Percentiles rank a stretch among this genome's conserved stretches.
phyloP scores from a whole-genome alignment of 2,113 vertebrate genomes.

The Sigmodon hispidus region DNA sequence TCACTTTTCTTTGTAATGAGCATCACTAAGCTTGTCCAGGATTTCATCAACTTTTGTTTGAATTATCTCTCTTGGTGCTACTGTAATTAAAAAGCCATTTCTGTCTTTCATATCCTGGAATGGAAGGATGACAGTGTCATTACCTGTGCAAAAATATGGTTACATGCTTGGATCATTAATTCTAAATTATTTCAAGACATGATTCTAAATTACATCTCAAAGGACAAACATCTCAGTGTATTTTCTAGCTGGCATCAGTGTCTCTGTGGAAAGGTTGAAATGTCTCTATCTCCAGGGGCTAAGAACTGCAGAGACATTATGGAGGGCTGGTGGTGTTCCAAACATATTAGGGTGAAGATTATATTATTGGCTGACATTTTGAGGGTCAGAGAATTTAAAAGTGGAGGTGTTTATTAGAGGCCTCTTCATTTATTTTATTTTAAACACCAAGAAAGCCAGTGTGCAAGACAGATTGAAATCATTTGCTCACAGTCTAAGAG shows the following conservation, averaged over 20 bases:
- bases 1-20: background rate
- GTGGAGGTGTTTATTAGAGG: background rate
- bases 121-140: background rate
- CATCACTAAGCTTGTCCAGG: background rate
- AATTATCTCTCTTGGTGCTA: conserved; percentile 8
- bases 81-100: conserved; percentile 9
- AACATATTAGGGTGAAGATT: background rate
- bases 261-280: background rate
- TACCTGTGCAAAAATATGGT: background rate
- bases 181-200: conserved; percentile 23
- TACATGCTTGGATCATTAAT: background rate
- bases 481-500: background rate
- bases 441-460: background rate
- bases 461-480: background rate
- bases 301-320: background rate
- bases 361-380: background rate
- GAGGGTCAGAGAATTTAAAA: conserved; percentile 2
- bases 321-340: background rate
- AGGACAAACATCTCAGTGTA: background rate
- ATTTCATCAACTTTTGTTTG: background rate
- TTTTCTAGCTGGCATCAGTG: rapidly evolving
- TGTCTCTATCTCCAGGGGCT: background rate
- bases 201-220: background rate
- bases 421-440: background rate
- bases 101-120: conserved; percentile 1